These are phyloP conservation scores for Iselma pallidipennis DNA, from an alignment of 2,888 invertebrate species.

Conservation along the genomic window DNA sequence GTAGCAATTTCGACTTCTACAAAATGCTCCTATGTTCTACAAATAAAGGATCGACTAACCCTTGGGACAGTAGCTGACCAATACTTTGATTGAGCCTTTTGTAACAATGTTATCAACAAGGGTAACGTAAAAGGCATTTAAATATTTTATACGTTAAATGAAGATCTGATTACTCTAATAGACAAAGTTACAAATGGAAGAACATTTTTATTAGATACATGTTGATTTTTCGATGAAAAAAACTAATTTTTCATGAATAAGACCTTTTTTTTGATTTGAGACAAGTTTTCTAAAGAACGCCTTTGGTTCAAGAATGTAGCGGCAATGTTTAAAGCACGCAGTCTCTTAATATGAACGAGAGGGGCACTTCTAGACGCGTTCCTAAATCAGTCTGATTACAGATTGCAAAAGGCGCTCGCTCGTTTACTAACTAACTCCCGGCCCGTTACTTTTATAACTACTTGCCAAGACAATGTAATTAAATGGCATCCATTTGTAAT, in stretches of 20 bases:
- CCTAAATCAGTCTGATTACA: conserved; percentile 52
- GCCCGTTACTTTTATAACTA: conserved; percentile 56
- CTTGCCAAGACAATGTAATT: conserved; percentile 58
- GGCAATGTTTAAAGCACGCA: conserved; percentile 23
- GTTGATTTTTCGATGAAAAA: background rate
- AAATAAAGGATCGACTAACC: conserved; percentile 1
- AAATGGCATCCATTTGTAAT: conserved; percentile 59
- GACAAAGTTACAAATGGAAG: background rate
- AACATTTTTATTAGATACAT: background rate
- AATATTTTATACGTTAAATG: background rate
- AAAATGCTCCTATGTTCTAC: background rate
- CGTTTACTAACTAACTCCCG: conserved; percentile 48
- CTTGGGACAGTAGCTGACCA: background rate
- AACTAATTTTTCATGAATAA: background rate
- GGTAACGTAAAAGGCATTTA: background rate
- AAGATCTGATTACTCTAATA: background rate
- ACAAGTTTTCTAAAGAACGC: background rate
- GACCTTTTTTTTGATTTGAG: too few relatives aligned
- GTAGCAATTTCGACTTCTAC: too few relatives aligned
- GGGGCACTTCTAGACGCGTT: conserved; percentile 39
- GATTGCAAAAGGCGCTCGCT: conserved; percentile 45
- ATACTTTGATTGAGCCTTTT: background rate
- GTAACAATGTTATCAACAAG: background rate
- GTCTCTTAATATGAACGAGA: conserved; percentile 30
- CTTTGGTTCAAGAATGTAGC: background rate